Evolutionary conservation across 2,888 invertebrate genomes (phyloP), one percentile per base, ranked within the genome.

Genomic region (Callimorpha dominula): DNA sequence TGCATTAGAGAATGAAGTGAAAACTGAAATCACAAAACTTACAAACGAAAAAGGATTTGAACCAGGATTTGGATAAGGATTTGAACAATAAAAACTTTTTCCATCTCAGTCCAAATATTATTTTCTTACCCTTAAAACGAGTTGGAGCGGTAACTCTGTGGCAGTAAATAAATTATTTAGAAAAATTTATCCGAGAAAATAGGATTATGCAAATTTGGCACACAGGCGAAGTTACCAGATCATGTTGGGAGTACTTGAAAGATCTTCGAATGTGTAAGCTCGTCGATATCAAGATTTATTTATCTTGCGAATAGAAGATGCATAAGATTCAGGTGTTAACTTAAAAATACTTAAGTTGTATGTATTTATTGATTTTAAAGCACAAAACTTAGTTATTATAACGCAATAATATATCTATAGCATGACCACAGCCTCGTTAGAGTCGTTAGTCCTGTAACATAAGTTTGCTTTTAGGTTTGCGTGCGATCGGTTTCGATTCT

Each of bases 101-200:
- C 85, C 85, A 88, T 90, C 79, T 84, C 83, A 71, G 82, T 81
- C 81, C 81, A 85, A 90, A 89, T 88, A 86, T 85, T 76, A 87
- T 88, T 90, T 88, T 81, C 84, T 76, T 76, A 79, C 85, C 84
- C 81, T 72, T 74, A 75, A 80, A 77, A 70, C 77, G 70, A 68
- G 71, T 67, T 78, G 72, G 80, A 76, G 80, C 78, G 73, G 78
- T 73, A 76, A 77, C 74, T 66, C 70, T 69, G 78, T 71, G 78
- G 83, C 81, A 81, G 87, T 88, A 91, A 89, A 89, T 89, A 90
- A 90, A 89, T 91, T 89, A 90, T 90, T 91, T 87, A 86, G 80
- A 80, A 88, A 88, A 86, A 81, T 83, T 71, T 81, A 75, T 78
- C 79, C 80, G 72, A 72, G 72, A 67, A 75, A 83, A 88, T 85